Base-by-base conservation (phyloP, 2,888 invertebrate genomes). In the Dichetophora obliterata region DNA sequence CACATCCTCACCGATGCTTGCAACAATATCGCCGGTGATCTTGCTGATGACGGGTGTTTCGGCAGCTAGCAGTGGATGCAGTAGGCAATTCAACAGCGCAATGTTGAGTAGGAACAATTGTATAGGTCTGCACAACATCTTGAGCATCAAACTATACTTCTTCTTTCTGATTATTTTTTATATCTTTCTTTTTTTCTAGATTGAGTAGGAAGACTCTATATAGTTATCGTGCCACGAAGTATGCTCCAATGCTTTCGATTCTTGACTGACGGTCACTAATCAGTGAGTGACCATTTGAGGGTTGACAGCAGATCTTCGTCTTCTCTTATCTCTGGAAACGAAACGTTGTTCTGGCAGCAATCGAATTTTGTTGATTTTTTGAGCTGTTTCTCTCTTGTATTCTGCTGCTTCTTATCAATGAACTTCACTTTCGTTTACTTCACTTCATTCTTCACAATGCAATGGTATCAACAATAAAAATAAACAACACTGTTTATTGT, bases 1-100 rank as follows among this genome's bases (percentile, higher is more conserved):
- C 0, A 88, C 88, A 59, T 83, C 84, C 8, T 88, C 89, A 27
- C 88, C 89, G 43, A 89, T 82, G 37, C 86, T 85, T 75, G 86
- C 87, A 74, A 87, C 87, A 79, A 86, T 81, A 78, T 88, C 87
- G 78, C 84, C 82, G 48, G 84, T 86, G 37, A 88, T 88, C 59
- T 84, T 82, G 48, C 84, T 86, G 75, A 88, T 88, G 74, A 84
- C 84, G 5, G 88, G 85, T 34, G 79, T 71, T 19, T 82, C 77
- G 24, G 81, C 69, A 16, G 78, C 76, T 48, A 11, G 57, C 71
- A 74, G 52, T 54, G 27, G 57, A 8, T 22, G 22, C 16, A 71
- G 37, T 52, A 70, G 65, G 34, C 34, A 52, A 19, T 14, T 24
- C 11, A 74, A 16, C 34, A 74, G 24, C 52, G 22, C 22, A 50